Evolutionary conservation across 2,888 invertebrate species (phyloP).

Genomic region (Harpalus rufipes): DNA sequence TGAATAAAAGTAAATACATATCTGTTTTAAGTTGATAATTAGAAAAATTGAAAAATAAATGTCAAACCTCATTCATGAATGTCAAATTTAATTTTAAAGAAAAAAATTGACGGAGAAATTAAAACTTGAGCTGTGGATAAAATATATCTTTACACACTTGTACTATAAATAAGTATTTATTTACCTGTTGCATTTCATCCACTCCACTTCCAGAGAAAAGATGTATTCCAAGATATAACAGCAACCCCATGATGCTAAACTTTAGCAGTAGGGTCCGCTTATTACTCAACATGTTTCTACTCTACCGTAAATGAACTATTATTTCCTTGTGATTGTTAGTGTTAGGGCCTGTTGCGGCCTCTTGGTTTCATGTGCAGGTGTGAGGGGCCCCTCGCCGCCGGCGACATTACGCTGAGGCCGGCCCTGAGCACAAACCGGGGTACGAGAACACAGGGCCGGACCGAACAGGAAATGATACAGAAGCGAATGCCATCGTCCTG

Average conservation of each 20-base stretch:
- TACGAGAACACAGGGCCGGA: constrained; percentile 10
- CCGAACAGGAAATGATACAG: background rate
- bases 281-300: constrained; percentile 62
- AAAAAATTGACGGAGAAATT: too few species aligned
- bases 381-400: constrained; percentile 10
- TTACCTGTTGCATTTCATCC: constrained; percentile 65
- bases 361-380: constrained; percentile 61
- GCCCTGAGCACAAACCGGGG: constrained; percentile 23
- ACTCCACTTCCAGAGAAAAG: constrained; percentile 68
- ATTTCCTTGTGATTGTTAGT: constrained; percentile 25
- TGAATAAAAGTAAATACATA: too few species aligned
- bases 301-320: constrained; percentile 42
- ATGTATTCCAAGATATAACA: constrained; percentile 67
- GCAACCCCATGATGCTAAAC: constrained; percentile 61
- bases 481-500: constrained; percentile 35
- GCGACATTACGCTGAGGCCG: constrained; percentile 57
- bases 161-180: background rate
- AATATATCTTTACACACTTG: too few species aligned
- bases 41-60: too few species aligned
- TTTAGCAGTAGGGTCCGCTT: constrained; percentile 66
- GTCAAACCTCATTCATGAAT: too few species aligned
- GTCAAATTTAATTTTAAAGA: too few species aligned
- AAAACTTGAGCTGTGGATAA: too few species aligned
- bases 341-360: constrained; percentile 42
- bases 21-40: too few species aligned